Percentiles rank a stretch among this genome's conserved stretches.
phyloP scores from a whole-genome alignment of 1,140 invertebrate genomes.

The Panagrolaimus sp. region DNA sequence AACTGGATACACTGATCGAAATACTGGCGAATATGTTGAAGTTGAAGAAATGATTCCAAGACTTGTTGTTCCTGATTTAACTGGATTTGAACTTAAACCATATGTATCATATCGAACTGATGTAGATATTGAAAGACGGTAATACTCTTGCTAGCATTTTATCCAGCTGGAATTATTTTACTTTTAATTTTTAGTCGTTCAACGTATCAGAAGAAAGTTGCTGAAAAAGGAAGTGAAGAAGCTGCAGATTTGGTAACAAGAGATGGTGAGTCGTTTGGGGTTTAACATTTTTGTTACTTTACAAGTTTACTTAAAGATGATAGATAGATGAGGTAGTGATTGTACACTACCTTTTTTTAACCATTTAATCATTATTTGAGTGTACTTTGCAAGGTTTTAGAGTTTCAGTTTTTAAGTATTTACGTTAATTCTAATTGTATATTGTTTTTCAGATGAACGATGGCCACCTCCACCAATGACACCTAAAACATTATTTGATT shows the following conservation, averaged over 20 bases:
- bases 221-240: constrained; percentile 41
- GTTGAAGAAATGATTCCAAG: constrained; percentile 86
- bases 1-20: constrained; percentile 48
- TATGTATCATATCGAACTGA: constrained; percentile 79
- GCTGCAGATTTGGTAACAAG: constrained; percentile 37
- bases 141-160: not conserved
- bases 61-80: constrained; percentile 81
- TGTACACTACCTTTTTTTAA: no score
- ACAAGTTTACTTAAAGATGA: no score
- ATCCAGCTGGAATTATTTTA: not conserved
- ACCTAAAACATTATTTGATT: constrained; percentile 51
- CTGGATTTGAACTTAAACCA: constrained; percentile 74
- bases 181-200: constrained; percentile 13
- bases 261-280: no score
- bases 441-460: constrained; percentile 44
- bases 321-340: no score
- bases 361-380: no score
- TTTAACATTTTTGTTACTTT: no score
- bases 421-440: no score
- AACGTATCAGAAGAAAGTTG: constrained; percentile 32
- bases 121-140: constrained; percentile 51
- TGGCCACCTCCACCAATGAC: constrained; percentile 54
- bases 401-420: no score
- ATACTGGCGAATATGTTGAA: constrained; percentile 64
- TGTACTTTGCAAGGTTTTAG: no score